Percentiles rank a stretch among this genome's conserved stretches.
Evolutionary conservation across 23 tunicate genomes (phyloP).

Genomic region (Ciona savignyi): DNA sequence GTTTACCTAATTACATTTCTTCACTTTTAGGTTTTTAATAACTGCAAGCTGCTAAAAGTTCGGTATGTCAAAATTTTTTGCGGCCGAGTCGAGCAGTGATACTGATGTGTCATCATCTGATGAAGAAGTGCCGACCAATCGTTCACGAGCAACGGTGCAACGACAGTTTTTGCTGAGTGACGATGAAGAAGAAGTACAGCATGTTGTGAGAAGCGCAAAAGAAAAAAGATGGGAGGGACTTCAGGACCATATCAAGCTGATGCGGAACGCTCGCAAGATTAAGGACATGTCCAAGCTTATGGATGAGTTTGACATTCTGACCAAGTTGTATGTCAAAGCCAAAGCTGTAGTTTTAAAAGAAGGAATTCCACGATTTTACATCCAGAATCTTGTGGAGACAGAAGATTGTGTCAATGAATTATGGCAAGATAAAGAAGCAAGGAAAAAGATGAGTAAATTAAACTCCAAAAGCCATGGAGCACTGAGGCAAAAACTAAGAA

Average conservation of each 20-base stretch:
- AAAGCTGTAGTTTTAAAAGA: slow-evolving; percentile 77
- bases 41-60: neutral
- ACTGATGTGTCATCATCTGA: slow-evolving; percentile 63
- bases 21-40: too few relatives aligned
- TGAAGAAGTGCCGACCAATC: slow-evolving; percentile 10
- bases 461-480: slow-evolving; percentile 45
- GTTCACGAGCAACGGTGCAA: slow-evolving; percentile 8
- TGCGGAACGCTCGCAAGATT: slow-evolving; percentile 69
- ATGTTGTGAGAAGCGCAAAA: slow-evolving; percentile 76
- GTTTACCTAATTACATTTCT: too few relatives aligned
- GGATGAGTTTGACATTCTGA: slow-evolving; percentile 71
- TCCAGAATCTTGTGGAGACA: slow-evolving; percentile 60
- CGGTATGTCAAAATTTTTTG: slow-evolving; percentile 73
- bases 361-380: slow-evolving; percentile 83
- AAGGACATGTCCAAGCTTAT: slow-evolving; percentile 56
- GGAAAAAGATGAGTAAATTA: slow-evolving; percentile 66
- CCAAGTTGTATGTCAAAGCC: slow-evolving; percentile 50
- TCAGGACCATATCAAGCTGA: slow-evolving; percentile 51
- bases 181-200: slow-evolving; percentile 77
- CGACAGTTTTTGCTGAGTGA: slow-evolving; percentile 62
- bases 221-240: slow-evolving; percentile 90
- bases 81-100: slow-evolving; percentile 77
- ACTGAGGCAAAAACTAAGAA: slow-evolving; percentile 69
- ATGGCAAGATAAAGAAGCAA: slow-evolving; percentile 83
- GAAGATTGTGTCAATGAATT: slow-evolving; percentile 72